Evolutionary conservation across 1,140 invertebrate genomes (phyloP), one percentile per base, ranked within the genome.

Genomic region (Nymphalis io): DNA sequence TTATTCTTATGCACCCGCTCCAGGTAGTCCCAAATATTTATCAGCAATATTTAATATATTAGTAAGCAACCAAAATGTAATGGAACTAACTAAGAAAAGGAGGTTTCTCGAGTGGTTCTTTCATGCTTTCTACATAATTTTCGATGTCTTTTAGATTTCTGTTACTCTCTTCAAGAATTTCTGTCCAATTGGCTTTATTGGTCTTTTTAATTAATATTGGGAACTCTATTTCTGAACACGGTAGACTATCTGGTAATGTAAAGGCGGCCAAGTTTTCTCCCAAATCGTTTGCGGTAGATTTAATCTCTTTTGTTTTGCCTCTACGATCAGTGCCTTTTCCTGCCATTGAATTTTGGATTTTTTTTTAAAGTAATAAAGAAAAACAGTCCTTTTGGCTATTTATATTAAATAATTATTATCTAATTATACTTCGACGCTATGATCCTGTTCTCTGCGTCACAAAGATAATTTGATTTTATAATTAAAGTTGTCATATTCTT

Each of bases 151-250:
- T 65, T 13, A 79, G 53, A n/a, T 68, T 70, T 44, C 83, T 67
- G 5, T 86, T 75, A 42, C 76, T 83, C 69, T 90, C 83, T 40
- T 84, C 65, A 38, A 89, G 2, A 40, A 91, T 87, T 12, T 81
- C 58, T 13, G 75, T 59, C 88, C 89, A 91, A 48, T 83, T 84
- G 0, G 84, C 85, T 48, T 70, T 76, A 8, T 61, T 64, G 10
- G 23, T 72, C 48, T 74, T 82, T 42, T 68, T 80, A 16, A 82
- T 72, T 3, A 87, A 60, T 12, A 83, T 60, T 5, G 89, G 87
- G 59, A 89, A 88, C 6, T 87, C 78, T 38, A 91, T 72, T 74
- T 90, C 87, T 0, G 88, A 90, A 55, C 85, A 87, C 0, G 86
- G 78, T 13, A 91, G 64, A 64, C 81, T 88, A 15, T 87, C 82